Evolutionary conservation across 35 echinoderm and acorn worm genomes (phyloP).

Genomic region (Ophioderma brevispina): DNA sequence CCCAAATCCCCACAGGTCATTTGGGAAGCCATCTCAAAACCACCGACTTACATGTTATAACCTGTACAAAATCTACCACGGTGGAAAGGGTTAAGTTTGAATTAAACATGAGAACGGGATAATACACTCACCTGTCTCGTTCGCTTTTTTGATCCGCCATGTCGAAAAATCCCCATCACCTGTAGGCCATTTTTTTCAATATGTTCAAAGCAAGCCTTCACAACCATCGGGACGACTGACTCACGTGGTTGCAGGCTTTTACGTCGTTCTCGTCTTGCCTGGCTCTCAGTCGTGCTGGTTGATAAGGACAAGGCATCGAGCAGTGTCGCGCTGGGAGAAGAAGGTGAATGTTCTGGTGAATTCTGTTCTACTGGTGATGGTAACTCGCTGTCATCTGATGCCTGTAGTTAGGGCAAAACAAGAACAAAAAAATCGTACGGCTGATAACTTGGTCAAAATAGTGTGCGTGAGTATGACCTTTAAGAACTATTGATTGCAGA

Average conservation of each 20-base stretch:
- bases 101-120: too few species aligned
- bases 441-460: neutral
- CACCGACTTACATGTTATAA: too few species aligned
- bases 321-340: conserved; percentile 53
- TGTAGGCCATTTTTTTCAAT: conserved; percentile 81
- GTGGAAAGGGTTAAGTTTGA: too few species aligned
- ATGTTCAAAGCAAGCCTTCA: conserved; percentile 79
- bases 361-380: neutral
- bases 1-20: too few species aligned
- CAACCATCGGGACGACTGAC: conserved; percentile 81
- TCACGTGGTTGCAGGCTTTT: conserved; percentile 76
- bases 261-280: conserved; percentile 63
- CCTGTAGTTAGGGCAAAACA: neutral
- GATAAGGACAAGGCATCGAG: conserved; percentile 70
- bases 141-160: conserved; percentile 96
- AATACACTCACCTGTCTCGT: conserved; percentile 80
- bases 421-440: neutral
- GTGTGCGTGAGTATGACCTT: too few species aligned
- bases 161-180: conserved; percentile 86
- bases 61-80: too few species aligned
- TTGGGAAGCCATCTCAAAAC: too few species aligned
- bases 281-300: conserved; percentile 61
- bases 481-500: too few species aligned
- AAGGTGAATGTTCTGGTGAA: neutral
- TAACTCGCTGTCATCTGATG: conserved; percentile 3